Conservation (phyloP, 1,140 invertebrate species). For the Procambarus clarkii region DNA sequence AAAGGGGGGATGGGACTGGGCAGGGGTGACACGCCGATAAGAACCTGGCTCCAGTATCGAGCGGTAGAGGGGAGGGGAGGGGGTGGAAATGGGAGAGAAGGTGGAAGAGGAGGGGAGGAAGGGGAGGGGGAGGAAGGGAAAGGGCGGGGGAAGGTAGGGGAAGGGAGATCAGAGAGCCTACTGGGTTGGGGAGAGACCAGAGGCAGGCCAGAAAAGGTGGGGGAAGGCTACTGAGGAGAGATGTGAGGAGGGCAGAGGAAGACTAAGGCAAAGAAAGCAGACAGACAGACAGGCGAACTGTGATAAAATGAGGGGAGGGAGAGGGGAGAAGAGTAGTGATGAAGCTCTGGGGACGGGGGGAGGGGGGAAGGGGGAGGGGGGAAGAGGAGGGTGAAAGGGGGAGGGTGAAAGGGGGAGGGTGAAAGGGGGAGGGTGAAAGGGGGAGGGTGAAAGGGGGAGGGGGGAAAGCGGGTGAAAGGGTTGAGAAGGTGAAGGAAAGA, state of each 20-base stretch:
- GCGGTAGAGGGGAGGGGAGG: background rate
- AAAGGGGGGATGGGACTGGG: too few species aligned
- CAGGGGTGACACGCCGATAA: too few species aligned
- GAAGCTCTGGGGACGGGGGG: background rate
- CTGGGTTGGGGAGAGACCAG: too few species aligned
- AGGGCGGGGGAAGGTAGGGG: too few species aligned
- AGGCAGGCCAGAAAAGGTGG: too few species aligned
- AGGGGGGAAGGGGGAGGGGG: background rate
- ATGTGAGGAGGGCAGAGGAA: too few species aligned
- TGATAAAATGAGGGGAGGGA: background rate
- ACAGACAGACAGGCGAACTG: background rate
- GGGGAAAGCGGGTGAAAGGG: too few species aligned
- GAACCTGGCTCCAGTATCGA: too few species aligned
- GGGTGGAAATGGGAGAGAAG: background rate
- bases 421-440: background rate
- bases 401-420: constrained; percentile 2
- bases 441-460: background rate
- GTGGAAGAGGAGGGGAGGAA: background rate
- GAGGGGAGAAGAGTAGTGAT: background rate
- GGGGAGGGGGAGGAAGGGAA: background rate
- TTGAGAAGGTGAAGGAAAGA: background rate
- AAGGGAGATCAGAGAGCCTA: too few species aligned
- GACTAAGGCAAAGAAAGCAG: too few species aligned
- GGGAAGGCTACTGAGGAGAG: too few species aligned
- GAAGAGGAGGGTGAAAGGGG: background rate